Conservation (phyloP, 2,888 invertebrate species). For the Eupithecia exiguata region DNA sequence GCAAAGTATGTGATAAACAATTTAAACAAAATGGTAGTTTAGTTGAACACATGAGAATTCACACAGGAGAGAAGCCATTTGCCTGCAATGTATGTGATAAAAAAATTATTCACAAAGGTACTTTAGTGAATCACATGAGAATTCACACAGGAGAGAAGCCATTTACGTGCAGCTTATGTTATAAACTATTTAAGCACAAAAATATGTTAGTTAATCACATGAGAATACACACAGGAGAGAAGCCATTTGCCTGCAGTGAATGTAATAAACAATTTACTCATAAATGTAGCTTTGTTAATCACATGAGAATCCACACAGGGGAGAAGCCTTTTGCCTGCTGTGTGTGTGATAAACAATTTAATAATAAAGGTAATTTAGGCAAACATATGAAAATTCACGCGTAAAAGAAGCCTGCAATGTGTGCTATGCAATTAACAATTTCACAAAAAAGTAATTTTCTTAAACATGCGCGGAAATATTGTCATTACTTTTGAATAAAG, state of each 20-base stretch:
- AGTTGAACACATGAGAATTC: not conserved
- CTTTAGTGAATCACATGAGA: not conserved
- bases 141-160: conserved; percentile 1
- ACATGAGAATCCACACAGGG: not conserved
- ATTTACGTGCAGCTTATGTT: not conserved
- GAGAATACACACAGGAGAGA: conserved; percentile 1
- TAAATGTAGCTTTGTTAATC: not conserved
- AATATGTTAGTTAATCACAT: not conserved
- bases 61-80: conserved; percentile 2
- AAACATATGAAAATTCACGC: conserved; percentile 4
- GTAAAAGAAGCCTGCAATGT: not conserved
- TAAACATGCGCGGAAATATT: too few relatives aligned
- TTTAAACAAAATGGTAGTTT: not conserved
- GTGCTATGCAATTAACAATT: not conserved
- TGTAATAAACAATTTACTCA: not conserved
- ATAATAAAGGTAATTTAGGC: not conserved
- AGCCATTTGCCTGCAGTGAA: not conserved
- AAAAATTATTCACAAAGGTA: not conserved
- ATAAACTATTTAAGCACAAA: not conserved
- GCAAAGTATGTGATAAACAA: not conserved
- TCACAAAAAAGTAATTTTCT: not conserved
- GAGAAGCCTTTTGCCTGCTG: not conserved
- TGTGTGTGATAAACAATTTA: not conserved
- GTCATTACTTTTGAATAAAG: too few relatives aligned
- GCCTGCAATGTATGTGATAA: not conserved